phyloP scores from a whole-genome alignment of 2,888 invertebrate genomes.

The Hydriomena furcata region DNA sequence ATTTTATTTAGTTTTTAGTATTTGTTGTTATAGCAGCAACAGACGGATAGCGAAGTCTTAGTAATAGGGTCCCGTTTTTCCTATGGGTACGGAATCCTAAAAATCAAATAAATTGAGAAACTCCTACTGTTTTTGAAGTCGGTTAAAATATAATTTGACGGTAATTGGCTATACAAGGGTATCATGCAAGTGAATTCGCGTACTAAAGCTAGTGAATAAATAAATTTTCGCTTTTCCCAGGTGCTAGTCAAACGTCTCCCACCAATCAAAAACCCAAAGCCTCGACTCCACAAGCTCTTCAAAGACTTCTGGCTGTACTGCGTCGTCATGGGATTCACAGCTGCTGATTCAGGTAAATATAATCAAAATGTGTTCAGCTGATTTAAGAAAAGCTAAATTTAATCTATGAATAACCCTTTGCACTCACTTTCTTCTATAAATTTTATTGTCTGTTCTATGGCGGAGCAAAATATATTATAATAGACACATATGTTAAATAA shows the following conservation, averaged over 20 bases:
- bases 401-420: conserved; percentile 31
- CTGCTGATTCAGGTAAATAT: conserved; percentile 87
- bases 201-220: too few relatives aligned
- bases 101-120: too few relatives aligned
- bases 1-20: too few relatives aligned
- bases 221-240: too few relatives aligned
- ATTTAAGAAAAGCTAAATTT: conserved; percentile 30
- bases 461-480: conserved; percentile 5
- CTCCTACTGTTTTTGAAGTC: too few relatives aligned
- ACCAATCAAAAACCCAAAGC: conserved; percentile 95
- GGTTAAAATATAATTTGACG: too few relatives aligned
- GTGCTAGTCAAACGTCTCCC: conserved; percentile 92
- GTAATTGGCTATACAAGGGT: too few relatives aligned
- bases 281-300: conserved; percentile 97
- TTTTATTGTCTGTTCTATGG: neutral
- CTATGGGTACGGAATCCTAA: too few relatives aligned
- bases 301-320: conserved; percentile 99
- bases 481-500: neutral
- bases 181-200: too few relatives aligned
- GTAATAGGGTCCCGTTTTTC: too few relatives aligned
- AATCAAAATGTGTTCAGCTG: conserved; percentile 19
- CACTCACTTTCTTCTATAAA: conserved; percentile 22
- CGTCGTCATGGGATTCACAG: conserved; percentile 99
- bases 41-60: too few relatives aligned
- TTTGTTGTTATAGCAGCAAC: too few relatives aligned